Percentiles rank a stretch among this genome's conserved stretches.
Conservation (phyloP, 2,888 invertebrate genomes). For the Nephrotoma flavescens region DNA sequence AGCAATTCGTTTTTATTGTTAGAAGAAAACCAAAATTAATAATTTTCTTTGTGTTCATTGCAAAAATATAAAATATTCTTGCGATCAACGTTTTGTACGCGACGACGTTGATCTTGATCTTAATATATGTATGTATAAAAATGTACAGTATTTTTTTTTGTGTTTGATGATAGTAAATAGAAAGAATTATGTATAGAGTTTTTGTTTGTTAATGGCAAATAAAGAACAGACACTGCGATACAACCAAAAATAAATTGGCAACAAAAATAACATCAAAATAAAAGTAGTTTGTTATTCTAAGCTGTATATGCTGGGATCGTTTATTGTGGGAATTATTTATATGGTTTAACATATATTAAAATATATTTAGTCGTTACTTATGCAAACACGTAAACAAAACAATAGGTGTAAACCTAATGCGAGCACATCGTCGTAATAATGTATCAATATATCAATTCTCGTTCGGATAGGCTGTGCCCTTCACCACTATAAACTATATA, state of each 20-base stretch:
- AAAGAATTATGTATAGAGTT: neutral
- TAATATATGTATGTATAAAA: neutral
- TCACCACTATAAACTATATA: neutral
- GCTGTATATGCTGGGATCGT: neutral
- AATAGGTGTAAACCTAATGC: neutral
- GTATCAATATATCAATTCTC: neutral
- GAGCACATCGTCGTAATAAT: neutral
- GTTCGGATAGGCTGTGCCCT: neutral
- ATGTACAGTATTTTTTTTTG: neutral
- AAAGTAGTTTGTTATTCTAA: neutral
- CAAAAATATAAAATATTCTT: neutral
- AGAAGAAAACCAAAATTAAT: neutral
- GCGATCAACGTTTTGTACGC: neutral
- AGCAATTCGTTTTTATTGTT: neutral
- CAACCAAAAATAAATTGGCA: neutral
- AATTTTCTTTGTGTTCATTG: neutral
- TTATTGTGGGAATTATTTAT: neutral
- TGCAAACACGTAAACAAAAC: neutral
- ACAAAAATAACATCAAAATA: neutral
- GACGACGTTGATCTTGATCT: neutral
- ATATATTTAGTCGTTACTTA: neutral
- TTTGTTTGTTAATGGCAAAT: neutral
- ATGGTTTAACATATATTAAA: neutral
- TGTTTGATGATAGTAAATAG: neutral
- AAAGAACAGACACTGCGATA: neutral